phyloP scores from a whole-genome alignment of 2,113 vertebrate genomes.

The Alosa alosa region DNA sequence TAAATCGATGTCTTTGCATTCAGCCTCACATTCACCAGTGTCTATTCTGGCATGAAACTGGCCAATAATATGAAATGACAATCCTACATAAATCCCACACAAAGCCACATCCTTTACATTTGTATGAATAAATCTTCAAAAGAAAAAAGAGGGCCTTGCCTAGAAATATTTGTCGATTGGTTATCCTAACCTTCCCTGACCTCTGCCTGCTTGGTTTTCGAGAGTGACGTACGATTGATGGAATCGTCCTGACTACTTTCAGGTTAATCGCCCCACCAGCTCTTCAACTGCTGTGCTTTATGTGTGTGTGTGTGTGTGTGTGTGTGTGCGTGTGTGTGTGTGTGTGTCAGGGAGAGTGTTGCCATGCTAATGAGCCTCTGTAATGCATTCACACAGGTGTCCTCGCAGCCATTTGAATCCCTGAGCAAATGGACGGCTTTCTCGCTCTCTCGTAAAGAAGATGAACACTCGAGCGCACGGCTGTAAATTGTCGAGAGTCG shows the following conservation, averaged over 20 bases:
- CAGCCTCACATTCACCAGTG: background rate
- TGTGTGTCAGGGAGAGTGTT: background rate
- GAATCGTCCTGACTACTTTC: background rate
- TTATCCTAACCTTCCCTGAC: background rate
- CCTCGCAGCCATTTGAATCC: conserved; percentile 39
- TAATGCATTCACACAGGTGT: conserved; percentile 53
- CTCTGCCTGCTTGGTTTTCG: background rate
- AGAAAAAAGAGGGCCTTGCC: background rate
- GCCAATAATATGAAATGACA: background rate
- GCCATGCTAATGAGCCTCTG: conserved; percentile 37
- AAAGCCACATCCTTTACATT: background rate
- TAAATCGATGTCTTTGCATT: background rate
- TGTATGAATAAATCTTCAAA: background rate
- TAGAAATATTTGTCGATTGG: background rate
- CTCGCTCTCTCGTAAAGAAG: background rate
- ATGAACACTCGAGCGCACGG: background rate
- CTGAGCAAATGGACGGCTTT: conserved; percentile 1
- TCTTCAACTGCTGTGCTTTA: background rate
- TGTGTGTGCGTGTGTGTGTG: background rate
- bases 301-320: background rate
- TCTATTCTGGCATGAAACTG: background rate
- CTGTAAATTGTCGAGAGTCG: background rate
- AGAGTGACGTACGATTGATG: background rate
- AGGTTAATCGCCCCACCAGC: background rate
- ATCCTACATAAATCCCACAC: background rate